Evolutionary conservation across 2,113 vertebrate species (phyloP).

Genomic region (Callipepla squamata): DNA sequence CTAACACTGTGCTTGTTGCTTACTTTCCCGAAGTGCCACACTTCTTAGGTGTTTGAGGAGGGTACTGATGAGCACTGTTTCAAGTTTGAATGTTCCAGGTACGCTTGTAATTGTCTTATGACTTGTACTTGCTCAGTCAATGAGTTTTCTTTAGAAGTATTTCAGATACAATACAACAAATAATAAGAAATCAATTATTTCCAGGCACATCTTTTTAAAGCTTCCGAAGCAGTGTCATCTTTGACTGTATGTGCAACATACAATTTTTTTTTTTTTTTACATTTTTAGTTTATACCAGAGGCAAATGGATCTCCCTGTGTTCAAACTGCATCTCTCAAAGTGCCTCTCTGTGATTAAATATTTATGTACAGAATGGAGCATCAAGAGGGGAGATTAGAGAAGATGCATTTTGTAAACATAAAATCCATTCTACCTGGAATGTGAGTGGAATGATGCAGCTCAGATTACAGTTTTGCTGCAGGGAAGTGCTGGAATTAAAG

Average conservation of each 20-base stretch:
- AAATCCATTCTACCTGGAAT: slow-evolving; percentile 57
- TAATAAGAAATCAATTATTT: not conserved
- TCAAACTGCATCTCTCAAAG: not conserved
- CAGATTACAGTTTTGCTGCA: slow-evolving; percentile 41
- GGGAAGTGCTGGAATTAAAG: slow-evolving; percentile 45
- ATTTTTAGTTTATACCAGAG: not conserved
- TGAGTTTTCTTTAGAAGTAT: not conserved
- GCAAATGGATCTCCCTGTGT: not conserved
- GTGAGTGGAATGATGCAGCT: slow-evolving; percentile 36
- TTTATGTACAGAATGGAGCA: not conserved
- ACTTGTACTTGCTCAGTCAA: not conserved
- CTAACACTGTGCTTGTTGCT: not conserved
- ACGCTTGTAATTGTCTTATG: not conserved
- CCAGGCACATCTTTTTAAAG: rapidly evolving
- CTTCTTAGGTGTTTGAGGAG: not conserved
- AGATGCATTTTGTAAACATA: slow-evolving; percentile 24
- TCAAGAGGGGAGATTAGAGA: not conserved
- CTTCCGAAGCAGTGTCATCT: not conserved
- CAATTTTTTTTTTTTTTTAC: not conserved
- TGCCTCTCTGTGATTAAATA: not conserved
- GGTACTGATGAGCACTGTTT: not conserved
- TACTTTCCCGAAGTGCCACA: not conserved
- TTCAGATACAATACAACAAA: not conserved
- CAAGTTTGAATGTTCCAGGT: not conserved
- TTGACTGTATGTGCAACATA: not conserved